Evolutionary conservation across 2,797 vertebrate genomes (phyloP), one percentile per base, ranked within the genome.

Genomic region (Alexandromys oeconomus): DNA sequence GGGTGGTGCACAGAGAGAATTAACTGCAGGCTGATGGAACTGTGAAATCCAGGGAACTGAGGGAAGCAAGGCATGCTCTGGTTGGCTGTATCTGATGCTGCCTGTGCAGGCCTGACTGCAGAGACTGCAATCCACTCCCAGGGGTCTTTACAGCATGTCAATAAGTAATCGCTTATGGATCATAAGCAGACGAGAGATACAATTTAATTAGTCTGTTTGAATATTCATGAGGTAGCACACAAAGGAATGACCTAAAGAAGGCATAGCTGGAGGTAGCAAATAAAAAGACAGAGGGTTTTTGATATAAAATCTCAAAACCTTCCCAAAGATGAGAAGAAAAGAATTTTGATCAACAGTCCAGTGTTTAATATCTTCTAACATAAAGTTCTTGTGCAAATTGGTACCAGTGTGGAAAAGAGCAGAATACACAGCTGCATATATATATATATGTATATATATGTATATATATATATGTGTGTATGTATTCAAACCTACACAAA

Each of bases 151-250:
- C 85, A 79, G 12, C 0, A 0, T 17, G 57, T 92, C 87, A 84
- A 0, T 86, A 54, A 85, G 89, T 94, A 73, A 43, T 92, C 76
- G 67, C 51, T 82, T 76, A 54, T 78, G 82, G 57, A n/a, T 79
- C 74, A n/a, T 92, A 71, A 69, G 43, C 13, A 87, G 91, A 89
- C 87, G 69, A 92, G 78, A 93, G 89, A 80, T 61, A 92, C 51
- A 80, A 92, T 87, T 94, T 92, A 91, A 96, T 96, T 94, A 91
- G 78, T 51, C 5, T 43, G 8, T 82, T 91, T 79, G 57, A 95
- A 77, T 91, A 97, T 84, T 87, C 86, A 89, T 82, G 84, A 31
- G 71, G 43, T 9, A 27, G 65, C 59, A 79, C 31, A 77, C 69
- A 59, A 37, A 96, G 40, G 74, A 94, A 43, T 92, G 82, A 86